phyloP scores from a whole-genome alignment of 1,140 invertebrate species.

The Drosophila nannoptera region DNA sequence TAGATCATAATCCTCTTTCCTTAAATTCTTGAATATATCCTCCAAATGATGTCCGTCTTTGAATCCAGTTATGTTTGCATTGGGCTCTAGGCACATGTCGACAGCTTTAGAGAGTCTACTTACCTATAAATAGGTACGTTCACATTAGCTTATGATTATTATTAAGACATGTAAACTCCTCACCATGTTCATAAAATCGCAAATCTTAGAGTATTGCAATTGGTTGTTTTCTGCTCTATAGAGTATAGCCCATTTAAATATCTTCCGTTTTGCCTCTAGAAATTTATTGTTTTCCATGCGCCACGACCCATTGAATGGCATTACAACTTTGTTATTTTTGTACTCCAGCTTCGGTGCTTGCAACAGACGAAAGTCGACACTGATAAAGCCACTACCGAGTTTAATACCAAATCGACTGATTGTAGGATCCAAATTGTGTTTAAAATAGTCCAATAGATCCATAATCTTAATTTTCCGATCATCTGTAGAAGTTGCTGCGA shows the following conservation, averaged over 20 bases:
- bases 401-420: slow-evolving; percentile 83
- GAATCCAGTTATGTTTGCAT: slow-evolving; percentile 39
- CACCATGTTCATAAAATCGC: slow-evolving; percentile 24
- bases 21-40: slow-evolving; percentile 43
- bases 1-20: slow-evolving; percentile 34
- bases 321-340: slow-evolving; percentile 31
- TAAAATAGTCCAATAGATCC: slow-evolving; percentile 80
- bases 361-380: slow-evolving; percentile 81
- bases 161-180: background rate
- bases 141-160: no score
- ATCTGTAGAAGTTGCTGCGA: slow-evolving; percentile 83
- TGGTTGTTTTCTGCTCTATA: background rate
- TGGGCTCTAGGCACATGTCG: slow-evolving; percentile 20
- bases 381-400: slow-evolving; percentile 81
- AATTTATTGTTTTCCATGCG: slow-evolving; percentile 46
- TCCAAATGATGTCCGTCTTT: slow-evolving; percentile 41
- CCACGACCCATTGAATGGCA: slow-evolving; percentile 54
- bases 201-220: slow-evolving; percentile 23
- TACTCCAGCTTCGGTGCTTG: slow-evolving; percentile 81
- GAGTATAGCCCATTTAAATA: slow-evolving; percentile 67
- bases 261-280: slow-evolving; percentile 29
- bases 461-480: slow-evolving; percentile 83
- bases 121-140: background rate
- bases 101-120: slow-evolving; percentile 4
- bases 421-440: slow-evolving; percentile 80